Conservation (phyloP, 1,140 invertebrate species). For the Sitophilus oryzae region DNA sequence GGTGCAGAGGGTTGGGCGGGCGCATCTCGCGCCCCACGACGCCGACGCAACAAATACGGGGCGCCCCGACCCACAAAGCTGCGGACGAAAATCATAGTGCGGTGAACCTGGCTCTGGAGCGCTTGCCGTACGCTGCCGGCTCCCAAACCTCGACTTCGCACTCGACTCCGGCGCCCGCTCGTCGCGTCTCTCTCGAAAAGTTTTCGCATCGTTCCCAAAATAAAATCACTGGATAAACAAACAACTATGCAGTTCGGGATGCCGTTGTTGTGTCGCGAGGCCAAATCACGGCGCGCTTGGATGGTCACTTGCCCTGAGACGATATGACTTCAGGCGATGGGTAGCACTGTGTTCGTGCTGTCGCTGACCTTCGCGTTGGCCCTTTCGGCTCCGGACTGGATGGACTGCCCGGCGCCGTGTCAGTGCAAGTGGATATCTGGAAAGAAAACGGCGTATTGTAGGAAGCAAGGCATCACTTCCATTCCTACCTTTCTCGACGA, state of each 20-base stretch:
- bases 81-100: slow-evolving; percentile 43
- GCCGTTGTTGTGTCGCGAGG: slow-evolving; percentile 8
- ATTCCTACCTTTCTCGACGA: slow-evolving; percentile 68
- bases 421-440: slow-evolving; percentile 84
- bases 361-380: slow-evolving; percentile 41
- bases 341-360: slow-evolving; percentile 33
- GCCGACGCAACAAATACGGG: slow-evolving; percentile 44
- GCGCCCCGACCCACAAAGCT: slow-evolving; percentile 43
- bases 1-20: slow-evolving; percentile 39
- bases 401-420: slow-evolving; percentile 73
- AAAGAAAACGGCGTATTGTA: slow-evolving; percentile 79
- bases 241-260: neutral
- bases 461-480: slow-evolving; percentile 65
- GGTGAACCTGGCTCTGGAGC: slow-evolving; percentile 36
- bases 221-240: too few relatives aligned
- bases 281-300: slow-evolving; percentile 17
- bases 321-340: slow-evolving; percentile 40
- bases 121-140: slow-evolving; percentile 12
- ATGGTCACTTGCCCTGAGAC: slow-evolving; percentile 18
- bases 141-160: neutral
- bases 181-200: neutral
- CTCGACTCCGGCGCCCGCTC: neutral
- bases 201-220: neutral
- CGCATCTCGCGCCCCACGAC: slow-evolving; percentile 37
- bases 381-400: slow-evolving; percentile 65